These are phyloP conservation scores for Cephalophus harveyi DNA, from an alignment of 2,113 vertebrate species.

Conservation along the genomic window DNA sequence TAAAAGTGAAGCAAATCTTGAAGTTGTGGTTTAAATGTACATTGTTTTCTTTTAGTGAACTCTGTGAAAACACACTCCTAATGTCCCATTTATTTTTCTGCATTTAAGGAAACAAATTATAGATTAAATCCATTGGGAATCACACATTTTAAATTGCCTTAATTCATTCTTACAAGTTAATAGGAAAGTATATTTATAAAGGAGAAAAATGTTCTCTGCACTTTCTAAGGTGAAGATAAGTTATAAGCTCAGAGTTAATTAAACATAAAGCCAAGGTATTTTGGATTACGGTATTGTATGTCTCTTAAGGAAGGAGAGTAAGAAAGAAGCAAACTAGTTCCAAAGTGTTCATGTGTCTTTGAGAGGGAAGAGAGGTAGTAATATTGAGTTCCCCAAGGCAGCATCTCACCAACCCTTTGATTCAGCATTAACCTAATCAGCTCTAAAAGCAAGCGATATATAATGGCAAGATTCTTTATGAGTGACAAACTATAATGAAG, in stretches of 20 bases:
- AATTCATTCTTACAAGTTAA: conserved; percentile 1
- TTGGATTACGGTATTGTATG: background rate
- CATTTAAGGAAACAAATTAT: conserved; percentile 48
- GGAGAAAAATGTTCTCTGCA: background rate
- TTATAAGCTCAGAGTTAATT: conserved; percentile 47
- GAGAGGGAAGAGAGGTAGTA: background rate
- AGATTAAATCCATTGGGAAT: conserved; percentile 16
- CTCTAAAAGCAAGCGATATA: background rate
- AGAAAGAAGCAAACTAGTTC: background rate
- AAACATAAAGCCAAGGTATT: conserved; percentile 19
- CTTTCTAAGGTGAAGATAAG: conserved; percentile 16
- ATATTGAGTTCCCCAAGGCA: background rate
- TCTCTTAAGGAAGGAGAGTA: background rate
- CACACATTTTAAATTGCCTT: conserved; percentile 44
- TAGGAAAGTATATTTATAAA: conserved; percentile 12
- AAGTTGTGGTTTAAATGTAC: background rate
- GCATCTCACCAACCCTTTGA: background rate
- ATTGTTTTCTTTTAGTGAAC: conserved; percentile 24
- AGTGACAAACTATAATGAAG: background rate
- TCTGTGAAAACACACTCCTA: background rate
- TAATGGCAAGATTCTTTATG: background rate
- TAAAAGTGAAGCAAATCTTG: conserved; percentile 35
- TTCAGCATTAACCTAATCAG: background rate
- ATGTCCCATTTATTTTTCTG: conserved; percentile 27
- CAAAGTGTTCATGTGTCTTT: background rate